Percentiles rank a stretch among this genome's conserved stretches.
phyloP scores from a whole-genome alignment of 2,797 vertebrate species.

The Channa striata region DNA sequence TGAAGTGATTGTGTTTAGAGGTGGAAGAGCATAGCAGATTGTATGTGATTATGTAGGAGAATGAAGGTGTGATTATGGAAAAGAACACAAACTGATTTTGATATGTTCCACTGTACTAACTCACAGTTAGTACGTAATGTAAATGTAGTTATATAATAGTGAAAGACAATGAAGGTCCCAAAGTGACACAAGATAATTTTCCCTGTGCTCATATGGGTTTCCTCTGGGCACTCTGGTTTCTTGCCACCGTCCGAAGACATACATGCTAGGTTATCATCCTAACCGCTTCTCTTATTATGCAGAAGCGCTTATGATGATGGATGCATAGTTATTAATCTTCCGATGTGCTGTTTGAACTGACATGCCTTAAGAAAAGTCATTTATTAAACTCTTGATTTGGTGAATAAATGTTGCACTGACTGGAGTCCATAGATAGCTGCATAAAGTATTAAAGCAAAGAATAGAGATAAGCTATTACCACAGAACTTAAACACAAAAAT shows the following conservation, averaged over 20 bases:
- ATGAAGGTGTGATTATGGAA: conserved; percentile 31
- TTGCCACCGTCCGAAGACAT: too few species aligned
- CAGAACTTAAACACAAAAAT: background rate
- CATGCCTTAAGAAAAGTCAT: background rate
- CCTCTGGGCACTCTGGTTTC: too few species aligned
- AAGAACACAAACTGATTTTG: conserved; percentile 21
- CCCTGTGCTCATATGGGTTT: too few species aligned
- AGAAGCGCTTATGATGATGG: too few species aligned
- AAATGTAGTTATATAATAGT: too few species aligned
- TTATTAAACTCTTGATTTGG: conserved; percentile 1
- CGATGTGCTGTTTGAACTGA: background rate
- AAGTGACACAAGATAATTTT: too few species aligned
- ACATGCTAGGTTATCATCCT: too few species aligned
- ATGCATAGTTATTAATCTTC: too few species aligned
- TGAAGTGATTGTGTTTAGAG: conserved; percentile 51
- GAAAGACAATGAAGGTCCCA: too few species aligned
- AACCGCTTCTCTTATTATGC: too few species aligned
- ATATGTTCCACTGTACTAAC: conserved; percentile 3
- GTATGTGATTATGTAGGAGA: conserved; percentile 39
- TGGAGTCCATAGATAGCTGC: background rate
- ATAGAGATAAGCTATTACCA: background rate
- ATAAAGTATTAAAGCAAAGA: background rate
- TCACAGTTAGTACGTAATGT: background rate
- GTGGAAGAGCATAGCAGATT: conserved; percentile 27
- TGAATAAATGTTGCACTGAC: conserved; percentile 3